These are phyloP conservation scores for Pycnomerus fuliginosus DNA, from an alignment of 2,888 invertebrate genomes.

Conservation along the genomic window DNA sequence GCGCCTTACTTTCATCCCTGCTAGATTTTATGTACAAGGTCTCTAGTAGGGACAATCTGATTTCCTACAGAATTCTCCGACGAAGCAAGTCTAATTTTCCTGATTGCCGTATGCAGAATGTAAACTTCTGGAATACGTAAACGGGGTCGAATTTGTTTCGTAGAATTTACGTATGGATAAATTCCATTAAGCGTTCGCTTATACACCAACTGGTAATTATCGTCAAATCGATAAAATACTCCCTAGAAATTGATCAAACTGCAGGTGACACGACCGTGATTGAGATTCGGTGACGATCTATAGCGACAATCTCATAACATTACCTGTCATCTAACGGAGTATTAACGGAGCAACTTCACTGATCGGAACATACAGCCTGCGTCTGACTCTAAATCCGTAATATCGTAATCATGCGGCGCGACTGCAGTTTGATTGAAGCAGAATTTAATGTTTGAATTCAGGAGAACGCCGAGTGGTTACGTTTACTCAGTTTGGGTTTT, in stretches of 20 bases:
- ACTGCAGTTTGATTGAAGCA: constrained; percentile 25
- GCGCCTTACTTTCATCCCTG: constrained; percentile 12
- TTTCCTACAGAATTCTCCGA: constrained; percentile 32
- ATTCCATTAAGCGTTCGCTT: too few relatives aligned
- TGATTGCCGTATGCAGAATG: constrained; percentile 37
- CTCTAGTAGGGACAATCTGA: constrained; percentile 30
- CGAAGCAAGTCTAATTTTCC: constrained; percentile 38
- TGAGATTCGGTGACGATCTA: constrained; percentile 19
- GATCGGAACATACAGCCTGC: constrained; percentile 17
- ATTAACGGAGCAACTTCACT: constrained; percentile 17
- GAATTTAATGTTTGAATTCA: constrained; percentile 22
- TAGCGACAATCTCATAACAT: constrained; percentile 24
- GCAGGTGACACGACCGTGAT: constrained; percentile 24
- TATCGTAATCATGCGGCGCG: constrained; percentile 23
- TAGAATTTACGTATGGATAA: too few relatives aligned
- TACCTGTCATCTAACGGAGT: constrained; percentile 19
- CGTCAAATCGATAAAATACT: too few relatives aligned
- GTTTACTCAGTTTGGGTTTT: too few relatives aligned
- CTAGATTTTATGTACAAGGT: constrained; percentile 7
- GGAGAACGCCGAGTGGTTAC: constrained; percentile 5
- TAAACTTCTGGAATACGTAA: constrained; percentile 25
- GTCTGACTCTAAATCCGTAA: constrained; percentile 22
- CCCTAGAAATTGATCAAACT: too few relatives aligned
- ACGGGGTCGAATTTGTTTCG: constrained; percentile 13
- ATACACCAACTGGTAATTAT: too few relatives aligned